Evolutionary conservation across 2,797 vertebrate species (phyloP), one percentile per base, ranked within the genome.

Genomic region (Apogon hyalosoma): DNA sequence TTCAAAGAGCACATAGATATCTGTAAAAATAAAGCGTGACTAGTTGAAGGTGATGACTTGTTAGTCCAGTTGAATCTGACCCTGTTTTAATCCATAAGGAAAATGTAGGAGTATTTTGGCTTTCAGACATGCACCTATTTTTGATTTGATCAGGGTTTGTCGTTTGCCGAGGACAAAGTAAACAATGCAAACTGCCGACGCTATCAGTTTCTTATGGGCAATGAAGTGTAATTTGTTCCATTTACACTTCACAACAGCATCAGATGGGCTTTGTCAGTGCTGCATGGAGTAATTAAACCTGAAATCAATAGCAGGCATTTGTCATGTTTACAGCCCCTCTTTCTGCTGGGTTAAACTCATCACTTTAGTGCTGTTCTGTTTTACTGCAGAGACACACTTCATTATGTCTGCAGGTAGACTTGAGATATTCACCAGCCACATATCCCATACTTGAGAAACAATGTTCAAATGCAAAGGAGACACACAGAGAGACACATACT

Each of bases 251-350:
- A 97, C 95, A 95, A 97, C 95, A 95, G 96, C 97, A 95, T 98
- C 97, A 98, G 96, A 98, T 97, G 95, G 96, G 96, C 96, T 99
- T 98, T 98, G 97, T 98, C 96, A 98, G 97, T 96, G 95, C 96
- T 92, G 96, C 96, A 96, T 95, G 95, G 95, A 97, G 98, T 98
- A 99, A 99, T 99, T 99, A 99, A 99, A 98, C 96, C 96, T 98
- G 96, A 98, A 99, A 99, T 99, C 98, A 98, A 99, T 98, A 98
- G 97, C 95, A 97, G 96, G 96, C 97, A 99, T 99, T 99, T 99
- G 97, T 99, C 98, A 98, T 99, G 98, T 99, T 99, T 99, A 99
- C 96, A 97, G 96, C 96, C 96, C 91, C 95, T 98, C 97, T 98
- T 97, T 96, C 95, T 97, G 96, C 96, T 98, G 97, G 97, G 96